Evolutionary conservation across 2,797 vertebrate genomes (phyloP).

Genomic region (Hoplostethus atlanticus): DNA sequence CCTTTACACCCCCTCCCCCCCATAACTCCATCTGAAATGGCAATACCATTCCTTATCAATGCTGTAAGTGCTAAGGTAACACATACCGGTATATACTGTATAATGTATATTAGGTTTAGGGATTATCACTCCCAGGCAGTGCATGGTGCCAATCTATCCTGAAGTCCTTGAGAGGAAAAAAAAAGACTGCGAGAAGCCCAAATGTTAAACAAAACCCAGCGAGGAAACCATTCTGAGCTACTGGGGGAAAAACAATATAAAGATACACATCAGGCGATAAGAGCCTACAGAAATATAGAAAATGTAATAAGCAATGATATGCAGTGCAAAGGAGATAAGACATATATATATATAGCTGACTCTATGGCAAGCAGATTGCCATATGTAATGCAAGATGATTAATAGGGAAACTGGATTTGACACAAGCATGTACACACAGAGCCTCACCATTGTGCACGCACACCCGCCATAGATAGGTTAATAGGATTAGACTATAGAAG

Average conservation of each 20-base stretch:
- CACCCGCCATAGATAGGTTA: neutral
- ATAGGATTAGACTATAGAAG: neutral
- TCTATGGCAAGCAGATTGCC: neutral
- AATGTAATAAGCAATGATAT: conserved; percentile 5
- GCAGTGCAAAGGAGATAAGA: conserved; percentile 36
- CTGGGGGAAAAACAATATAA: conserved; percentile 35
- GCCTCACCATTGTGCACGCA: neutral
- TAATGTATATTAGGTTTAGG: conserved; percentile 11
- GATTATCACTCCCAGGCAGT: conserved; percentile 21
- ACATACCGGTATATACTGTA: neutral
- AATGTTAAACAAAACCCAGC: conserved; percentile 35
- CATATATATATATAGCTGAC: conserved; percentile 13
- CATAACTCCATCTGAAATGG: conserved; percentile 1
- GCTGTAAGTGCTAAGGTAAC: conserved; percentile 3
- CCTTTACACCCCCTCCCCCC: neutral
- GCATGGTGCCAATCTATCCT: conserved; percentile 22
- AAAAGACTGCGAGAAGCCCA: conserved; percentile 20
- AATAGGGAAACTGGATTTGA: neutral
- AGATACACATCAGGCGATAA: conserved; percentile 58
- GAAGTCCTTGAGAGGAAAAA: conserved; percentile 42
- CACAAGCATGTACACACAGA: conserved; percentile 18
- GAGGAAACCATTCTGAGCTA: conserved; percentile 1
- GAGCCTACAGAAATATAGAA: conserved; percentile 31
- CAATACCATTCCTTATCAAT: conserved; percentile 3
- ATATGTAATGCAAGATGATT: conserved; percentile 29